A percentile compares a stretch with the other conserved stretches of the same genome.
These are phyloP conservation scores for Napeogenes inachia DNA, from an alignment of 2,888 invertebrate genomes.

Conservation along the genomic window DNA sequence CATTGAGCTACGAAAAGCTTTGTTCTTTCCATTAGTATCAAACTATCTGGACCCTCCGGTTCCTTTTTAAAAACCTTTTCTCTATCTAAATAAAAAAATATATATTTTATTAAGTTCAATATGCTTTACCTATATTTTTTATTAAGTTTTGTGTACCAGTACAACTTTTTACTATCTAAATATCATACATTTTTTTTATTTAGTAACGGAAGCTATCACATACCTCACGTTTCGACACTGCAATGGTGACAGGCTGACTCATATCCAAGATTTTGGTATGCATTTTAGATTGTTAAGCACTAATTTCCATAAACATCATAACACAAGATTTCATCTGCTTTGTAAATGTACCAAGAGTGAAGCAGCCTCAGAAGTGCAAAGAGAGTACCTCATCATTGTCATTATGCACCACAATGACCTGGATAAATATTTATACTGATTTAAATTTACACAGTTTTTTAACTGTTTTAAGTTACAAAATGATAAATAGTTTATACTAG, in stretches of 20 bases:
- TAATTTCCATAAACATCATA: not conserved
- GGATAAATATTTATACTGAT: constrained; percentile 5
- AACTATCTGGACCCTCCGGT: constrained; percentile 15
- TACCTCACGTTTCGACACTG: no score
- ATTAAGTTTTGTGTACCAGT: no score
- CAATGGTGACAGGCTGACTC: not conserved
- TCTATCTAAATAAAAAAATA: not conserved
- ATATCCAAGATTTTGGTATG: not conserved
- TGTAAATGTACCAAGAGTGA: constrained; percentile 1
- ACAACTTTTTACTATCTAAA: no score
- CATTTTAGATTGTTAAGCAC: not conserved
- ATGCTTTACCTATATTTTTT: no score
- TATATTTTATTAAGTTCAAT: constrained; percentile 6
- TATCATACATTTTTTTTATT: no score
- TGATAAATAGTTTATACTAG: no score
- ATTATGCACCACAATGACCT: constrained; percentile 3
- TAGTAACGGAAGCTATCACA: no score
- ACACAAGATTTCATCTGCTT: constrained; percentile 1
- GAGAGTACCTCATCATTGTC: not conserved
- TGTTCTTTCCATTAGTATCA: constrained; percentile 49
- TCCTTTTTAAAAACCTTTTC: no score
- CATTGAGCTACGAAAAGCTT: constrained; percentile 42
- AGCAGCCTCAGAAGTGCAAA: not conserved
- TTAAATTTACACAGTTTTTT: constrained; percentile 2
- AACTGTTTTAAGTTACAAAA: no score